These are phyloP conservation scores for Pelecanus crispus DNA, from an alignment of 2,113 vertebrate genomes.

Conservation along the genomic window DNA sequence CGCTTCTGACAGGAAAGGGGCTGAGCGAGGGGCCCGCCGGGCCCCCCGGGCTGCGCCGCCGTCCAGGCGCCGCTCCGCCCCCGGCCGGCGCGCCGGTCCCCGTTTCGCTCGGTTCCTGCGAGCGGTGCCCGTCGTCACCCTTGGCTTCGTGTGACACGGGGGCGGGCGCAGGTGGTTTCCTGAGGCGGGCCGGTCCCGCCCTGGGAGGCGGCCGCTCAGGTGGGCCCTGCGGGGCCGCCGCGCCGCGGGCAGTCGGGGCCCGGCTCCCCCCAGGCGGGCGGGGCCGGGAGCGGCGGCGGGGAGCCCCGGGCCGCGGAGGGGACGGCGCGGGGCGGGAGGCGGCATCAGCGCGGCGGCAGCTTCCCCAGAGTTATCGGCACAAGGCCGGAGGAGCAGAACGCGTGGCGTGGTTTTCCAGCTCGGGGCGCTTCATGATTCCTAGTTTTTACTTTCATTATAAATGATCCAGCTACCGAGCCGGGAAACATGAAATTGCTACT, in stretches of 20 bases:
- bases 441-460: too few relatives aligned
- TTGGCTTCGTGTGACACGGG: too few relatives aligned
- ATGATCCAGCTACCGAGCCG: too few relatives aligned
- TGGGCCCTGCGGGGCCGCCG: background rate
- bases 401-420: background rate
- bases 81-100: too few relatives aligned
- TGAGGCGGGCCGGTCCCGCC: background rate
- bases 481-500: too few relatives aligned
- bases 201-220: background rate
- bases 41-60: background rate
- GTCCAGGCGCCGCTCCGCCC: background rate
- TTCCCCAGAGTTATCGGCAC: background rate
- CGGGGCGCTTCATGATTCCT: too few relatives aligned
- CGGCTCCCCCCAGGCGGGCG: background rate
- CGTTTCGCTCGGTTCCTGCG: fast-evolving
- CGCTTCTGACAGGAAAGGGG: background rate
- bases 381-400: background rate
- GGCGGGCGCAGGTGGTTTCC: background rate
- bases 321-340: background rate
- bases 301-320: background rate
- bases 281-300: background rate
- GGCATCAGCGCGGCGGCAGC: background rate
- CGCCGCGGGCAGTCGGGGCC: fast-evolving
- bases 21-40: background rate
- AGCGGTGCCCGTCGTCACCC: background rate